These are phyloP conservation scores for Lasioglossum marginatum DNA, from an alignment of 2,888 invertebrate species.

Conservation along the genomic window DNA sequence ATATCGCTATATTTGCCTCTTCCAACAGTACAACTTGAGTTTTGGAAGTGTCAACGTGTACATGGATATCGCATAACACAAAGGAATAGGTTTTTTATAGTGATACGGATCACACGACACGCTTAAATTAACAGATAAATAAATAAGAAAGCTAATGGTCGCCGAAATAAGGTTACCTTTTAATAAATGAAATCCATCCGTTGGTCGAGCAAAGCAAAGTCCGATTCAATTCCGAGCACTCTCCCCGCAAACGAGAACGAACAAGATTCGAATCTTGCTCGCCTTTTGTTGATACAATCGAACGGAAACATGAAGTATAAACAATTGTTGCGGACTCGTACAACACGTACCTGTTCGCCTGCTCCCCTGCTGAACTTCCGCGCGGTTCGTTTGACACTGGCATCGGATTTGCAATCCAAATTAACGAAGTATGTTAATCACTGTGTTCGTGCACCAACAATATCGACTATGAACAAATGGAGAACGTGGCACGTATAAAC, in stretches of 20 bases:
- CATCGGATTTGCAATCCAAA: slow-evolving; percentile 71
- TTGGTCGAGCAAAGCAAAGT: background rate
- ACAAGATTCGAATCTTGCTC: slow-evolving; percentile 42
- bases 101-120: background rate
- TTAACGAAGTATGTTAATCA: slow-evolving; percentile 68
- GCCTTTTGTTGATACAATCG: slow-evolving; percentile 43
- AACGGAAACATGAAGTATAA: slow-evolving; percentile 46
- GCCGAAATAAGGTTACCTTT: background rate
- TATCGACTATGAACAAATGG: slow-evolving; percentile 27
- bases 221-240: background rate
- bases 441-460: background rate
- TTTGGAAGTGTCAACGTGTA: background rate
- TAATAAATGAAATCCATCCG: background rate
- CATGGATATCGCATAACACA: background rate
- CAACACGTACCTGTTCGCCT: slow-evolving; percentile 26
- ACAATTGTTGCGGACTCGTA: slow-evolving; percentile 40
- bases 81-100: background rate
- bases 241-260: background rate
- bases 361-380: slow-evolving; percentile 46
- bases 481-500: background rate
- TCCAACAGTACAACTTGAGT: too few relatives aligned
- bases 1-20: too few relatives aligned
- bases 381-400: slow-evolving; percentile 28
- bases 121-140: background rate
- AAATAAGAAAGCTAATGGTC: background rate